Conservation (phyloP, 2,797 vertebrate species). For the Rhynchotus rufescens region DNA sequence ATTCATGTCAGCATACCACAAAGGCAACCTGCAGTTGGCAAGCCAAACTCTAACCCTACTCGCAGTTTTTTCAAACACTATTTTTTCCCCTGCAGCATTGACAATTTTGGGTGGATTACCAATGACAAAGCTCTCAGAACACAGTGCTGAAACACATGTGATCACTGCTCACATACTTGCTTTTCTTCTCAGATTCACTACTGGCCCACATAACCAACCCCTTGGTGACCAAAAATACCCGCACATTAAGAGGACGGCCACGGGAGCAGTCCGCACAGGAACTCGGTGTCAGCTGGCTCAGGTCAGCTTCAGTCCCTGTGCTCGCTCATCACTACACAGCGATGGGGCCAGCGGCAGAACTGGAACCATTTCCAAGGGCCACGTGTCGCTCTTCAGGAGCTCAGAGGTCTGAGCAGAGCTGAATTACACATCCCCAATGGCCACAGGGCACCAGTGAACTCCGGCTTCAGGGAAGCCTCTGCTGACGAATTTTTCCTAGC, state of each 20-base stretch:
- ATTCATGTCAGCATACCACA: not conserved
- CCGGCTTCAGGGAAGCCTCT: no score
- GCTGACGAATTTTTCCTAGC: fast-evolving
- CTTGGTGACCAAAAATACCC: not conserved
- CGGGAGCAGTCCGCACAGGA: fast-evolving
- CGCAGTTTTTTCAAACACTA: not conserved
- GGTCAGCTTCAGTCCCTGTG: not conserved
- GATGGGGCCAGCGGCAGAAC: fast-evolving
- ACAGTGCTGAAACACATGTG: not conserved
- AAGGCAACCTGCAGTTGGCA: not conserved
- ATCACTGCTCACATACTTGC: fast-evolving
- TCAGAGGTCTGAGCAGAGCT: not conserved
- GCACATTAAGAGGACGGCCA: fast-evolving
- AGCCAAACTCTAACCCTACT: not conserved
- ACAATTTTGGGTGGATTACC: not conserved
- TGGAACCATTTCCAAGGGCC: fast-evolving
- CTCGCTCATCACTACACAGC: fast-evolving
- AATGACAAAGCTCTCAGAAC: fast-evolving
- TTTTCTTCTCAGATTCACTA: not conserved
- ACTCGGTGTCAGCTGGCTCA: not conserved
- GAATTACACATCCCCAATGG: fast-evolving
- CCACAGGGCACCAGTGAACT: not conserved
- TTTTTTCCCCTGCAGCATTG: not conserved
- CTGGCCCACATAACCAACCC: not conserved
- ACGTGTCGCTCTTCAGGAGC: fast-evolving